A percentile compares a stretch with the other conserved stretches of the same genome.
phyloP scores from a whole-genome alignment of 53 echinoderm and acorn worm genomes.

The Crossaster papposus region DNA sequence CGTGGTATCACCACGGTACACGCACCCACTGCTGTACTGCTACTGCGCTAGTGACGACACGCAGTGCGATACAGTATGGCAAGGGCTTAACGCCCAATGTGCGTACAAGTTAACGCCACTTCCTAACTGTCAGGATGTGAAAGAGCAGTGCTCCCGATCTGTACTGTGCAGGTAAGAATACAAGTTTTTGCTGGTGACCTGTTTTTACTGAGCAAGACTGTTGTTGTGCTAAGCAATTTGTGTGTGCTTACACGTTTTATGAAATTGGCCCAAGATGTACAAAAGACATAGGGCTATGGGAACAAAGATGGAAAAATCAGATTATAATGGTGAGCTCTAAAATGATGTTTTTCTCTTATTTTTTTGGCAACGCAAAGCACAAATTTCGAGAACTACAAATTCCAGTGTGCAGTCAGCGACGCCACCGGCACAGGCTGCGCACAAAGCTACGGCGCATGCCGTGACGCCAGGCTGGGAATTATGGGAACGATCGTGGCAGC shows the following conservation, averaged over 20 bases:
- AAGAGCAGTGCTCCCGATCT: constrained; percentile 45
- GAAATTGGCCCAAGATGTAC: too few species aligned
- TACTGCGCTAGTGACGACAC: constrained; percentile 50
- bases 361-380: constrained; percentile 17
- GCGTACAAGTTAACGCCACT: constrained; percentile 29
- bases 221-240: too few species aligned
- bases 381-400: constrained; percentile 63
- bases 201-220: too few species aligned
- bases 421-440: constrained; percentile 67
- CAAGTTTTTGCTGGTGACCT: too few species aligned
- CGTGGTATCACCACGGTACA: constrained; percentile 53
- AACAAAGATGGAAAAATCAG: too few species aligned
- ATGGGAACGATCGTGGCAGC: constrained; percentile 74
- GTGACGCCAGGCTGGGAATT: constrained; percentile 67
- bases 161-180: constrained; percentile 61
- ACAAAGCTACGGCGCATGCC: constrained; percentile 69
- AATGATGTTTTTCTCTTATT: not conserved
- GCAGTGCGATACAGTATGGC: constrained; percentile 41
- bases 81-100: constrained; percentile 66
- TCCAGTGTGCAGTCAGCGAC: constrained; percentile 57
- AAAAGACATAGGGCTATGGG: too few species aligned
- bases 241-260: too few species aligned
- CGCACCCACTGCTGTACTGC: constrained; percentile 72
- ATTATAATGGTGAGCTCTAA: not conserved
- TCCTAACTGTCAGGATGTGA: constrained; percentile 62